These are phyloP conservation scores for Philaethria dido DNA, from an alignment of 2,888 invertebrate genomes.

Conservation along the genomic window DNA sequence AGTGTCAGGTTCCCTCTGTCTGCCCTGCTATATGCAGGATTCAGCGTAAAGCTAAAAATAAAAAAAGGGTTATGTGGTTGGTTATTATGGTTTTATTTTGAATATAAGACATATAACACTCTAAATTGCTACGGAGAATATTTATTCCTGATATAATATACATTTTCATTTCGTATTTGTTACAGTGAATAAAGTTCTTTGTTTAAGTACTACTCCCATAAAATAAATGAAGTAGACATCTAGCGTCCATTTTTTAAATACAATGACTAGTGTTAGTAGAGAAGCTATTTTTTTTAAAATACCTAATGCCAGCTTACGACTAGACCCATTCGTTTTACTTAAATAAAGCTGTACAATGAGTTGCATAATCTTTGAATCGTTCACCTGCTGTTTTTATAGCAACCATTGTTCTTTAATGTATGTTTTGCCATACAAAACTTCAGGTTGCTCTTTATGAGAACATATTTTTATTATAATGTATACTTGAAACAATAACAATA, in stretches of 20 bases:
- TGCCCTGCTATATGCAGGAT: too few species aligned
- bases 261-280: slow-evolving; percentile 2
- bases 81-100: too few species aligned
- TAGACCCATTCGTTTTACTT: slow-evolving; percentile 29
- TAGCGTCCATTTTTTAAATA: neutral
- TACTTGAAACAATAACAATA: neutral
- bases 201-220: neutral
- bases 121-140: too few species aligned
- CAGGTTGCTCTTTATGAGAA: slow-evolving; percentile 40
- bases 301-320: slow-evolving; percentile 5
- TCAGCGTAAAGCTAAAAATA: too few species aligned
- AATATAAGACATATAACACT: too few species aligned
- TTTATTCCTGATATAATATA: too few species aligned
- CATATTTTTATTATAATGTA: slow-evolving; percentile 28
- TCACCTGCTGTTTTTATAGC: slow-evolving; percentile 47
- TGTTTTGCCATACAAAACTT: slow-evolving; percentile 44
- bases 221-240: neutral
- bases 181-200: neutral
- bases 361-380: slow-evolving; percentile 36
- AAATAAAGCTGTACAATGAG: slow-evolving; percentile 41
- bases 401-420: slow-evolving; percentile 47
- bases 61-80: too few species aligned
- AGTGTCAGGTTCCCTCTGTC: too few species aligned
- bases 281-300: neutral
- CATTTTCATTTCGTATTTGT: neutral